Conservation (phyloP, 2,797 vertebrate species). For the Hoplostethus mediterraneus region DNA sequence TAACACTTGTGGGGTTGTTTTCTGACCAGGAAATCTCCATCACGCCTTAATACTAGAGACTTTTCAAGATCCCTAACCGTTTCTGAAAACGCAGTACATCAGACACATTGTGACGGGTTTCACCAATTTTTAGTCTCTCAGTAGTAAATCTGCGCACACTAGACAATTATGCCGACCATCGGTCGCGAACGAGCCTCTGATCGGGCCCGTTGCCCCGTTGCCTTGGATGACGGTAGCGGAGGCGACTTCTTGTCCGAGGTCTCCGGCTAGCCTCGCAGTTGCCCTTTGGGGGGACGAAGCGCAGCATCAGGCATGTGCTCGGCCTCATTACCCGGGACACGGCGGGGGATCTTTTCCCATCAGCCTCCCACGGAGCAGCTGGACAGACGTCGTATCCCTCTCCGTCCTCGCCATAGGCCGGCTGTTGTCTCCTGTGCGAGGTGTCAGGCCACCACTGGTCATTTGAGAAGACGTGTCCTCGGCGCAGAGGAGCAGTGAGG, state of each 20-base stretch:
- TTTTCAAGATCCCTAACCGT: too few species aligned
- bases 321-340: conserved; percentile 56
- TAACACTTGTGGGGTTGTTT: too few species aligned
- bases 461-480: conserved; percentile 42
- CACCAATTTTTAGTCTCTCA: too few species aligned
- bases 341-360: conserved; percentile 28
- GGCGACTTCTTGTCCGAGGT: conserved; percentile 11
- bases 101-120: too few species aligned
- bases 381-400: conserved; percentile 38
- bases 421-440: conserved; percentile 30
- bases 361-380: conserved; percentile 46
- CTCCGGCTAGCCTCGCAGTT: conserved; percentile 1
- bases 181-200: too few species aligned
- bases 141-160: too few species aligned
- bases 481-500: conserved; percentile 18
- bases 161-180: too few species aligned
- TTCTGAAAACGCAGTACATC: too few species aligned
- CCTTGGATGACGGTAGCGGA: background rate
- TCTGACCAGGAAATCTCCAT: background rate
- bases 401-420: conserved; percentile 14
- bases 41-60: background rate
- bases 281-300: conserved; percentile 35
- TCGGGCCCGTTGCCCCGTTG: background rate
- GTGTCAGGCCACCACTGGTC: conserved; percentile 46
- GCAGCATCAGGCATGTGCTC: conserved; percentile 69